Conservation (phyloP, 2,113 vertebrate genomes). For the Cephalophus harveyi region DNA sequence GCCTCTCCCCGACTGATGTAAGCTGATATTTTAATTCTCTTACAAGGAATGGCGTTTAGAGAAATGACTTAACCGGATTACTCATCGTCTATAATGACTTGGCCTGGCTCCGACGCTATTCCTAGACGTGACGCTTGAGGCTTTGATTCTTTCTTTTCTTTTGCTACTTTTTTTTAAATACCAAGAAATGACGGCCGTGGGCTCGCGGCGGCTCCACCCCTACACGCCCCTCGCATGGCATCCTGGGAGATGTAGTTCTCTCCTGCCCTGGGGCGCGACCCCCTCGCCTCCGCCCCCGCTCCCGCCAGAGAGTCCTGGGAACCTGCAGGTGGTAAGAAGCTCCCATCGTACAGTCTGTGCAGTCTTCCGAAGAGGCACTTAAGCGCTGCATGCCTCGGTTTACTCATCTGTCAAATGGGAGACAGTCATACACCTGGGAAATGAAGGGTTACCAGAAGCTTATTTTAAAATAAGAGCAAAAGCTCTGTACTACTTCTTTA, state of each 20-base stretch:
- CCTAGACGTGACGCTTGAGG: slow-evolving; percentile 78
- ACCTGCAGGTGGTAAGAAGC: not conserved
- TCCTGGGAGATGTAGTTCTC: slow-evolving; percentile 69
- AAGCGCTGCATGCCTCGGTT: not conserved
- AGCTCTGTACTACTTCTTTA: not conserved
- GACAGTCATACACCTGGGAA: not conserved
- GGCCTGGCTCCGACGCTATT: slow-evolving; percentile 76
- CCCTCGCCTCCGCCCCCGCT: rapidly evolving
- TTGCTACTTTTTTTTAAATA: not conserved
- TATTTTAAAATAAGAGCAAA: not conserved
- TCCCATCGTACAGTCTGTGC: not conserved
- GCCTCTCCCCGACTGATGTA: slow-evolving; percentile 65
- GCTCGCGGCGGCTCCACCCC: not conserved
- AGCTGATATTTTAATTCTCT: slow-evolving; percentile 76
- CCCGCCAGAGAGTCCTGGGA: rapidly evolving
- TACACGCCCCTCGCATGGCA: not conserved
- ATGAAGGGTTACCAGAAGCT: not conserved
- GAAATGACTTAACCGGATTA: slow-evolving; percentile 82
- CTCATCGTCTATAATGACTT: slow-evolving; percentile 79
- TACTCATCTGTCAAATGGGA: not conserved
- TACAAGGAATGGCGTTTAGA: slow-evolving; percentile 77
- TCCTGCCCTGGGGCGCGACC: rapidly evolving
- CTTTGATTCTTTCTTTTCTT: slow-evolving; percentile 68
- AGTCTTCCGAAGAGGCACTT: not conserved
- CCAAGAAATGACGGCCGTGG: slow-evolving; percentile 65